Conservation (phyloP, 1,140 invertebrate genomes). For the Drosophila athabasca region DNA sequence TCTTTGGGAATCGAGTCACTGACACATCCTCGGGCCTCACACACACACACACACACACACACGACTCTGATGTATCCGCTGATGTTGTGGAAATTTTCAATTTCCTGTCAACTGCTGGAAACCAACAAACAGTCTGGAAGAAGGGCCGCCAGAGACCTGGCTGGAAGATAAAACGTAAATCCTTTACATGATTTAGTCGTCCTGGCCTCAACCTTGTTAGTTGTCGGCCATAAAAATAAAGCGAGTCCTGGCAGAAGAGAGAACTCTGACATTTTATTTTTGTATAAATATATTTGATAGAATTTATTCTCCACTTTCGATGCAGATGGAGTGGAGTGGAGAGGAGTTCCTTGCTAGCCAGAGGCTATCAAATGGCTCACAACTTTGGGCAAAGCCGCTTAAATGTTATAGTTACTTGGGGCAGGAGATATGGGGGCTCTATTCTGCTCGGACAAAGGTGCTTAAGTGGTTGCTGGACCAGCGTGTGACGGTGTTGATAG, state of each 20-base stretch:
- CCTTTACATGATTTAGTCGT: slow-evolving; percentile 71
- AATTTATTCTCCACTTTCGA: slow-evolving; percentile 32
- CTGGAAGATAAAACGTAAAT: slow-evolving; percentile 67
- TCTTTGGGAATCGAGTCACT: slow-evolving; percentile 53
- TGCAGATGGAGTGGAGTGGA: neutral
- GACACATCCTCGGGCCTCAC: slow-evolving; percentile 26
- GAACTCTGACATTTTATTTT: slow-evolving; percentile 31
- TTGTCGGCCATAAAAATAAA: slow-evolving; percentile 71
- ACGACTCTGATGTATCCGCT: neutral
- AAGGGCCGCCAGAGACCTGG: slow-evolving; percentile 22
- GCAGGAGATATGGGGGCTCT: neutral
- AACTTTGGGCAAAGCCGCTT: slow-evolving; percentile 72
- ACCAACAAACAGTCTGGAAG: slow-evolving; percentile 3
- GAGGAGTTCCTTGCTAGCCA: slow-evolving; percentile 5
- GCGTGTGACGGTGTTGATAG: slow-evolving; percentile 63
- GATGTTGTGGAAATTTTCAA: slow-evolving; percentile 71
- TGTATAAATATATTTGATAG: slow-evolving; percentile 43
- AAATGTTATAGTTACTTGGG: slow-evolving; percentile 76
- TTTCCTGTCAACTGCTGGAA: slow-evolving; percentile 57
- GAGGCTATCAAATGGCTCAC: slow-evolving; percentile 65
- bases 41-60: slow-evolving; percentile 31
- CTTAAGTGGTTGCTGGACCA: slow-evolving; percentile 18
- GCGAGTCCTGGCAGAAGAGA: neutral
- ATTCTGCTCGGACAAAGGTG: slow-evolving; percentile 53
- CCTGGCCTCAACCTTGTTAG: slow-evolving; percentile 56